Base-by-base conservation (phyloP, 2,797 vertebrate species). In the Enteromius treurensis region DNA sequence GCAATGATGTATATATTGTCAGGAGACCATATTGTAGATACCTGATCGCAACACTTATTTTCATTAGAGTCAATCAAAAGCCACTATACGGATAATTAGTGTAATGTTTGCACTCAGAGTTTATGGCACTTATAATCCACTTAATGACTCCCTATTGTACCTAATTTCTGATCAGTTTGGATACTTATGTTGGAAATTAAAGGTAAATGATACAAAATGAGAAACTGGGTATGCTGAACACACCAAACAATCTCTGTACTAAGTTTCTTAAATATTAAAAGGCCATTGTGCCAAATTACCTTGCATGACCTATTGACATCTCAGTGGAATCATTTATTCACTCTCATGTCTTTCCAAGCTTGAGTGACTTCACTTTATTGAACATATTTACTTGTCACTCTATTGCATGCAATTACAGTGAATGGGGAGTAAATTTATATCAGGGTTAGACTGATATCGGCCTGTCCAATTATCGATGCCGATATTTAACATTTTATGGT, bases 61-160 rank as follows among this genome's bases (percentile, higher is more conserved):
- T 76, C 49, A 76, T 42, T 55, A 49, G 23, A 81, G 40, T 53
- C 77, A 79, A 69, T 79, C 64, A 79, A 69, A 79, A 13, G 14
- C 42, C 79, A 76, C 71, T 76, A 45, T 55, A 29, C 17, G 10
- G 37, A 76, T 49, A 75, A 82, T 75, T 67, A 42, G n/a, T 3
- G 9, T 67, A 42, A 82, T 65, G 32, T 53, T 75, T 67, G 71
- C 42, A 75, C 80, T 82, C n/a, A 26, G 37, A 75, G 80, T 65
- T 82, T 82, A 73, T 62, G 34, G 80, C 80, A 75, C 15, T 67
- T n/a, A 29, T 26, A 15, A 32, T 75, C 32, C 71, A 76, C 21
- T 15, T 75, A 76, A 82, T 26, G 32, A 82, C 9, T 5, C 10
- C 65, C n/a, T 58, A 13, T 19, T 70, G 49, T 19, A 55, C 34